Base-by-base conservation (phyloP, 2,888 invertebrate genomes). In the Julus scandinavius region DNA sequence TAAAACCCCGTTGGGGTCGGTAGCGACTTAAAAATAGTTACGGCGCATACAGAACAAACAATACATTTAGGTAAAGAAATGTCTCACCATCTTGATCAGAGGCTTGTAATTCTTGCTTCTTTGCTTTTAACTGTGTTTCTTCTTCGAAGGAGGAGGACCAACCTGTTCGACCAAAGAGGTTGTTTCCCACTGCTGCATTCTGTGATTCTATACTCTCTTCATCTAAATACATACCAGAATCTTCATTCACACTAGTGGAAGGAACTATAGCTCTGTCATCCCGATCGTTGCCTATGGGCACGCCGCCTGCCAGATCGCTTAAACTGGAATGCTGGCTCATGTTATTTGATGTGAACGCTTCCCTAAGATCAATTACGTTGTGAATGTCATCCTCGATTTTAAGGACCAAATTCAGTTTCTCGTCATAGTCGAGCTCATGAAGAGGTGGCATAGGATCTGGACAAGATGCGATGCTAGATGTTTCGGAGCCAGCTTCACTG, bases 131-230 rank as follows among this genome's bases (percentile, higher is more conserved):
- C 41, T 88, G 40, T 49, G 7, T 72, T 54, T 87, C 88, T 63
- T 88, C 89, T 49, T 90, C 90, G 88, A 90, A 90, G 0, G 90
- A 88, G 20, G 91, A 91, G 1, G 91, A 91, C 91, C 91, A 91
- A 7, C 91, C 91, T 20, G 88, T 88, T 38, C 90, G 88, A 40
- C 88, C 89, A 38, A 85, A 80, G 41, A 91, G 38, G 20, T 89
- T 90, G 85, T 91, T 90, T n/a, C 91, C 91, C 17, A 72, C 50
- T 7, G 49, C 38, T 17, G 72, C 58, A 58, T 88, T 72, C n/a
- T 41, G 85, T 38, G 85, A 7, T 9, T 54, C 85, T 38, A 15
- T 20, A 49, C 80, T 80, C 7, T 40, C 83, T 38, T 87, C 80
- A 87, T 87, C 87, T 20, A 41, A n/a, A 40, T 29, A 87, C 38